Evolutionary conservation across 2,113 vertebrate genomes (phyloP), one percentile per base, ranked within the genome.

Genomic region (Spilogale gracilis): DNA sequence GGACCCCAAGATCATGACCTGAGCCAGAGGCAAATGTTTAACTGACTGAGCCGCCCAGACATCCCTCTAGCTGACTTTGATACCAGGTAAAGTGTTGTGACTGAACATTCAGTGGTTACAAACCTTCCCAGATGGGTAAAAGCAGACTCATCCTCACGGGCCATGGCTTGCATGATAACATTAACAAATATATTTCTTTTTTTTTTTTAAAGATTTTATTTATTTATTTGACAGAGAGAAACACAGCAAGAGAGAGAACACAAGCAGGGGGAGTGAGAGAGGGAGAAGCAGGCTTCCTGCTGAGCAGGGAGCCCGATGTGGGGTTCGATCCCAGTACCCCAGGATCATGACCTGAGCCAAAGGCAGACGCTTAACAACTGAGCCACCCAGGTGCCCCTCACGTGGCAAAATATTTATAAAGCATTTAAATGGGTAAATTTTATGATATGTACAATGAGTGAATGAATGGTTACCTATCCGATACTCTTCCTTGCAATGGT

Each of bases 161-260:
- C n/a, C 85, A 85, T 20, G 6, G 8, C 50, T 56, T n/a, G 23
- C 14, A 58, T 84, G 21, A 76, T 16, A 43, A 67, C 48, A 16
- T 81, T 32, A 76, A 63, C 61, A 63, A 85, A 69, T 69, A 91
- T 81, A 82, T 91, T 97, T 58, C 38, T n/a, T n/a, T n/a, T n/a
- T n/a, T n/a, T n/a, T n/a, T n/a, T n/a, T n/a, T 38, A 38, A 38
- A 38, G 38, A 38, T 38, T 38, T 38, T 38, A 38, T 38, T 38
- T 38, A 38, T 38, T 38, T 38, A 38, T 38, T 38, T 38, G 38
- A 38, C 38, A 38, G 38, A 38, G 38, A 38, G 38, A 38, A 38
- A 38, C 38, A 38, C 38, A 38, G 38, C 38, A 38, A 38, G 38
- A 38, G 38, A 38, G 38, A 38, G 38, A 38, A 38, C 38, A 38